Conservation (phyloP, 2,797 vertebrate genomes). For the Pampus argenteus region DNA sequence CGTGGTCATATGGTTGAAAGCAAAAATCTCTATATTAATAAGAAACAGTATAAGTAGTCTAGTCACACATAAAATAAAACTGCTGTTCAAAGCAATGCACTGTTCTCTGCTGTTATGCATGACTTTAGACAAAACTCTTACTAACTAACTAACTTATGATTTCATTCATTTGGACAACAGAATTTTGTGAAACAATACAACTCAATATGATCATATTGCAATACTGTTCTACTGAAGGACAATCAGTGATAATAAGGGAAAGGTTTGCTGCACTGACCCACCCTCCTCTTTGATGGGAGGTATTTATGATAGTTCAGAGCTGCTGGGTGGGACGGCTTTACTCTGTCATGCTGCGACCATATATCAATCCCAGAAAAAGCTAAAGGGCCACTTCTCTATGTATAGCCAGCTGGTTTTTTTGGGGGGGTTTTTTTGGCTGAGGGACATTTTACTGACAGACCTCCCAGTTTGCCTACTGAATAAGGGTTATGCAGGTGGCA, state of each 20-base stretch:
- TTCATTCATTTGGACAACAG: background rate
- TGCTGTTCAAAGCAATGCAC: background rate
- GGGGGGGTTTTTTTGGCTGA: constrained; percentile 59
- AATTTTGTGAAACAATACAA: background rate
- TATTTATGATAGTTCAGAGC: constrained; percentile 49
- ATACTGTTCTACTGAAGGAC: background rate
- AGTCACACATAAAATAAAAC: background rate
- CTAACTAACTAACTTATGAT: background rate
- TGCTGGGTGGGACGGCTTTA: constrained; percentile 32
- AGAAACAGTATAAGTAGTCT: background rate
- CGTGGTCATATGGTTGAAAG: background rate
- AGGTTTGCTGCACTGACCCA: background rate
- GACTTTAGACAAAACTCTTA: background rate
- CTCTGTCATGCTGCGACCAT: constrained; percentile 41
- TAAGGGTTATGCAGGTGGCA: constrained; percentile 54
- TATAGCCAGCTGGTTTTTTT: constrained; percentile 62
- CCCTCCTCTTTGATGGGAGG: constrained; percentile 20
- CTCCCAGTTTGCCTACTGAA: constrained; percentile 37
- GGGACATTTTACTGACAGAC: constrained; percentile 55
- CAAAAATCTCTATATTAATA: background rate
- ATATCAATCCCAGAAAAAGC: constrained; percentile 53
- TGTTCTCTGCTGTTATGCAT: background rate
- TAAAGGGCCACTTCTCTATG: constrained; percentile 51
- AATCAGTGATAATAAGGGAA: background rate
- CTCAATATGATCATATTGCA: background rate